Evolutionary conservation across 2,113 vertebrate species (phyloP), one percentile per base, ranked within the genome.

Genomic region (Phaethon lepturus): DNA sequence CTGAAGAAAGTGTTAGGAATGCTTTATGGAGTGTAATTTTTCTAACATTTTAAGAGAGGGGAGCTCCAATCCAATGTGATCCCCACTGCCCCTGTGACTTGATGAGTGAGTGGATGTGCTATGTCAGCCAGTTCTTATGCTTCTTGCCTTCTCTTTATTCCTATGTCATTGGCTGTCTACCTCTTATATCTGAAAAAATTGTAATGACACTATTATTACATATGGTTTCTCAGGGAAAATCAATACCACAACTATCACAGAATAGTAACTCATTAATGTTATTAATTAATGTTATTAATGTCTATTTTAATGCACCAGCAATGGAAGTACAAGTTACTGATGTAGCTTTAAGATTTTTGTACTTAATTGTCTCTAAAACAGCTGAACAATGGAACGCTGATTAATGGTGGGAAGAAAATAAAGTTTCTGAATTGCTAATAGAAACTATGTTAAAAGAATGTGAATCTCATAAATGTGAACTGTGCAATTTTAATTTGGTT

Each of bases 401-500:
- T 84, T 67, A 90, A 91, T 59, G n/a, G 11, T 38, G 12, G 44
- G 45, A 86, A 64, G 38, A 86, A 92, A 90, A 45, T 38, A 84
- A 90, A 79, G 7, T 78, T 90, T 91, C 45, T 85, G 11, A 79
- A 63, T 40, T 59, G 26, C 5, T 75, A 64, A 87, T 78, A 71
- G 7, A 7, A 82, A 20, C n/a, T 79, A 25, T 44, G 4, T 60
- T 93, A 59, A 88, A 83, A 86, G 45, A 88, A 69, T 52, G 35
- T 63, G 38, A 95, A 77, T 80, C 59, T 64, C 56, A 35, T 76
- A 80, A 89, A 62, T 62, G 17, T 69, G 53, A 81, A 63, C 19
- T 52, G 78, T 64, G 67, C 64, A 78, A 84, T 93, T 93, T 96
- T 93, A 80, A 53, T 93, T 90, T 94, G n/a, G 2, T 91, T 97